Conservation (phyloP, 2,113 vertebrate species). For the Trochalopteron elliotii region DNA sequence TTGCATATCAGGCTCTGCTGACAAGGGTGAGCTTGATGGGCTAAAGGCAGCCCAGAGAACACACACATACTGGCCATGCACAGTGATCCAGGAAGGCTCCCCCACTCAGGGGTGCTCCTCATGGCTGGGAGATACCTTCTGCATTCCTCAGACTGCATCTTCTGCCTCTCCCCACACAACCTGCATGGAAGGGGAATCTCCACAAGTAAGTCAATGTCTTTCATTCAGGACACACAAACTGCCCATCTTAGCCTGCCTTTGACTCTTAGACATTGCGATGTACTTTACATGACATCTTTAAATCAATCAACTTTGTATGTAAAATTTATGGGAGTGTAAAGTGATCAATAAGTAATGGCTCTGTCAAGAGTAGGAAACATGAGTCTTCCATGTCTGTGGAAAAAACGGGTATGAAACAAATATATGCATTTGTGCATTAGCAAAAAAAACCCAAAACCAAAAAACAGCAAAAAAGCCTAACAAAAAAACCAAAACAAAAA, state of each 20-base stretch:
- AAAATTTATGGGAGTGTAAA: background rate
- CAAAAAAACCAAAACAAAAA: too few relatives aligned
- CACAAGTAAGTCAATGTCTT: background rate
- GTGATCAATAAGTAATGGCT: background rate
- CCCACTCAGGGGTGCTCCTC: rapidly evolving
- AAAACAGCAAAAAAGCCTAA: background rate
- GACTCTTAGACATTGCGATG: background rate
- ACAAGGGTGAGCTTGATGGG: background rate
- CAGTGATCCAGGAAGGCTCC: background rate
- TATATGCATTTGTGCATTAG: background rate
- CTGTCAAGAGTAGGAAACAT: background rate
- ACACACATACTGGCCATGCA: rapidly evolving
- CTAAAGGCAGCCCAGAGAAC: background rate
- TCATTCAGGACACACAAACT: background rate
- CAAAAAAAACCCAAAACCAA: background rate
- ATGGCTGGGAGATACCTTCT: rapidly evolving
- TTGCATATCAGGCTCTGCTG: background rate
- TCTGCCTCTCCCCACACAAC: background rate
- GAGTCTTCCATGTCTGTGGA: background rate
- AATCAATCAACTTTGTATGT: background rate
- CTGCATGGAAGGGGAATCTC: rapidly evolving
- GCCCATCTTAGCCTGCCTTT: background rate
- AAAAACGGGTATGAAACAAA: background rate
- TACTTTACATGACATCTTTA: background rate
- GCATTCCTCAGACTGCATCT: background rate